phyloP scores from a whole-genome alignment of 2,113 vertebrate species.

The Terrapene triunguis region DNA sequence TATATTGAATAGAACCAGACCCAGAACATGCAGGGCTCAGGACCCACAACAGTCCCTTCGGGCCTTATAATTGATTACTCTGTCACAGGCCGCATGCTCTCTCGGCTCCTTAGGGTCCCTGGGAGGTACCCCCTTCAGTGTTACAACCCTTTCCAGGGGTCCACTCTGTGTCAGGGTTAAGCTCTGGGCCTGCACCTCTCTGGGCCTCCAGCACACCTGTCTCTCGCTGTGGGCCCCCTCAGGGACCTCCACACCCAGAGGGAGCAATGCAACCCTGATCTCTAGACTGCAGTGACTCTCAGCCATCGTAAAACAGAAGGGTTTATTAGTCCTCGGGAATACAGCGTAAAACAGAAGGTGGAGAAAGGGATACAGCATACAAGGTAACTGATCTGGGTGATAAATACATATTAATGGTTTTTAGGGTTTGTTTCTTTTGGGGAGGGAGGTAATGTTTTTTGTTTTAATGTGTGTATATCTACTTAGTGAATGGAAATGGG shows the following conservation, averaged over 20 bases:
- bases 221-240: too few relatives aligned
- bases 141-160: too few relatives aligned
- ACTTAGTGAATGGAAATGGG: not conserved
- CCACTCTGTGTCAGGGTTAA: too few relatives aligned
- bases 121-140: too few relatives aligned
- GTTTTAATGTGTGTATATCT: not conserved
- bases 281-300: not conserved
- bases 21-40: not conserved
- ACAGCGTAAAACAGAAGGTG: not conserved
- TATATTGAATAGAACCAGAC: not conserved
- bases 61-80: not conserved
- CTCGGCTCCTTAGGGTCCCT: too few relatives aligned
- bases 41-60: not conserved
- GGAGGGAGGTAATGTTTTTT: not conserved
- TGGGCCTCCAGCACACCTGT: too few relatives aligned
- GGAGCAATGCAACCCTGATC: not conserved
- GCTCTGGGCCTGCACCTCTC: too few relatives aligned
- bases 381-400: not conserved
- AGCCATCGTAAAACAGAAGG: too few relatives aligned
- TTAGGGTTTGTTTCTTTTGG: not conserved
- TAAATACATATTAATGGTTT: not conserved
- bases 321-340: too few relatives aligned
- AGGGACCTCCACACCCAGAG: too few relatives aligned
- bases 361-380: not conserved
- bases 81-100: too few relatives aligned